These are phyloP conservation scores for Autographa gamma DNA, from an alignment of 2,888 invertebrate genomes.

Conservation along the genomic window DNA sequence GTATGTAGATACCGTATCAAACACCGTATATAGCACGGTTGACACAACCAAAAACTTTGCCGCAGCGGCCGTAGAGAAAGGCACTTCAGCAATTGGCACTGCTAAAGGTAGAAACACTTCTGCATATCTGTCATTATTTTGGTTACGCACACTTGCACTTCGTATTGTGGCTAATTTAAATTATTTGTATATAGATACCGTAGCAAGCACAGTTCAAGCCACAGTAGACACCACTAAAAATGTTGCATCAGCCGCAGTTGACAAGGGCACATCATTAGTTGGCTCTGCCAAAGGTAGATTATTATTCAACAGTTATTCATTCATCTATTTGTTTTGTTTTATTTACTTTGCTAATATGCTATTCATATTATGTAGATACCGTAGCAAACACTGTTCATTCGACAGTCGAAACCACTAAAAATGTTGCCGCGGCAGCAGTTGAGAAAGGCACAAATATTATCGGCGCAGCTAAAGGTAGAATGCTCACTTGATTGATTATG, in stretches of 20 bases:
- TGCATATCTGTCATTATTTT: too few relatives aligned
- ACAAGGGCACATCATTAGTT: slow-evolving; percentile 22
- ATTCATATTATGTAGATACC: slow-evolving; percentile 25
- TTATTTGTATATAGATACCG: slow-evolving; percentile 36
- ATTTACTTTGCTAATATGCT: slow-evolving; percentile 14
- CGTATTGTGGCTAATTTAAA: neutral
- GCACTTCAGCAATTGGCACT: neutral
- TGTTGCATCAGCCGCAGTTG: slow-evolving; percentile 58
- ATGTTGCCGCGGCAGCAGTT: slow-evolving; percentile 65
- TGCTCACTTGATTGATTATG: slow-evolving; percentile 11
- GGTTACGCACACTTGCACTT: too few relatives aligned
- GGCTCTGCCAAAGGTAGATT: slow-evolving; percentile 33
- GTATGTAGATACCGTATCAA: neutral
- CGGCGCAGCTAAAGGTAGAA: slow-evolving; percentile 63
- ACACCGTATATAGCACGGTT: neutral
- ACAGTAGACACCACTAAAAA: slow-evolving; percentile 65
- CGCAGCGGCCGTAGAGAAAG: neutral
- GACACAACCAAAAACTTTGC: neutral
- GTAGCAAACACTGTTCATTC: slow-evolving; percentile 58
- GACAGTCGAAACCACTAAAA: slow-evolving; percentile 68
- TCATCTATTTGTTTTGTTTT: neutral
- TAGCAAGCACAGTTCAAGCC: slow-evolving; percentile 54
- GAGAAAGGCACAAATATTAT: slow-evolving; percentile 61
- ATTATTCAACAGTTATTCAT: neutral
- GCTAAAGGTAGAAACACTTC: neutral